Evolutionary conservation across 2,113 vertebrate species (phyloP), one percentile per base, ranked within the genome.

Genomic region (Paramormyrops kingsleyae): DNA sequence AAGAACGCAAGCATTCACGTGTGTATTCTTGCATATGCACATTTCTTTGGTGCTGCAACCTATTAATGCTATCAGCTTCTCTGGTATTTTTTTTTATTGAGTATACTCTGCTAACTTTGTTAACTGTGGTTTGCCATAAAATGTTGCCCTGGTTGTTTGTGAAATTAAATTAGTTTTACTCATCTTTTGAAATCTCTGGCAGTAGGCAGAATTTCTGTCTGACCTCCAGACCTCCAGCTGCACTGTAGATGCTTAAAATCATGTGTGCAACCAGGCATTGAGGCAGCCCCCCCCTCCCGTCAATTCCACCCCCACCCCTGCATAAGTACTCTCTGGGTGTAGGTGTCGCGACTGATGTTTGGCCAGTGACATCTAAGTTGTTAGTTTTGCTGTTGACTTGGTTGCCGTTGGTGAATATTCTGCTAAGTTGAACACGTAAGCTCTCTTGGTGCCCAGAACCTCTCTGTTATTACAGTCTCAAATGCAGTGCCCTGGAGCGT

Each of bases 101-200:
- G 74, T 42, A 42, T 80, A 80, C 74, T 80, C 13, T 42, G 74
- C 74, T 80, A 80, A 39, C 74, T 80, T 80, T 80, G 44, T 49
- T 85, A 85, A 49, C 44, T 80, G 42, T 85, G 83, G 83, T 49
- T n/a, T 85, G 83, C 83, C 19, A 49, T 44, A 49, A 85, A 84
- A 42, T 80, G 3, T 85, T 85, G 21, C 83, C 24, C 47, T 50
- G 83, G 44, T 42, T 35, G 62, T 70, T 49, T 13, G 24, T n/a
- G 46, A 27, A 86, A 49, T 86, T 49, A 86, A 47, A 50, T 27
- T 86, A 49, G 44, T 49, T 86, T 50, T 86, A 47, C n/a, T 27
- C n/a, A 86, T 86, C 83, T 47, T n/a, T 31, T 47, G 44, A 86
- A 47, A 86, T 50, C 44, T 86, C 46, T 49, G 24, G 83, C n/a